Evolutionary conservation across 2,888 invertebrate species (phyloP).

Genomic region (Drepanosiphum platanoidis): DNA sequence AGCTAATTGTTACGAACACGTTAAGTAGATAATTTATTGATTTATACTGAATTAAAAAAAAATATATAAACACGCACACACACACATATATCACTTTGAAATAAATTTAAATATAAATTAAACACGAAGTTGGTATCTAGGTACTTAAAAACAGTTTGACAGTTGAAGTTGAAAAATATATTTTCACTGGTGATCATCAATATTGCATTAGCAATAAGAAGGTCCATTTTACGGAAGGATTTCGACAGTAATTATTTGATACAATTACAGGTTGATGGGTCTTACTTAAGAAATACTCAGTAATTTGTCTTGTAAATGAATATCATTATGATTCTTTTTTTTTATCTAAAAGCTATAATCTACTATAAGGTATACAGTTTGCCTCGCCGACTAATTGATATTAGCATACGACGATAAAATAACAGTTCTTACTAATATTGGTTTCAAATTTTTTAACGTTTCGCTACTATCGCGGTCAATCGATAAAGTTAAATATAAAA

Average conservation of each 20-base stretch:
- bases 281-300: not conserved
- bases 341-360: not conserved
- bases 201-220: not conserved
- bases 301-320: not conserved
- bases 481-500: too few relatives aligned
- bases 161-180: not conserved
- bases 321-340: not conserved
- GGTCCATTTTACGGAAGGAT: not conserved
- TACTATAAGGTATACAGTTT: not conserved
- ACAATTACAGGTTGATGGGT: slow-evolving; percentile 4
- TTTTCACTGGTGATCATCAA: not conserved
- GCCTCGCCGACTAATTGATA: not conserved
- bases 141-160: not conserved
- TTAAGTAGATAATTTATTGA: too few relatives aligned
- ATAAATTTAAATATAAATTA: not conserved
- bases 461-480: too few relatives aligned
- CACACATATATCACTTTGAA: not conserved
- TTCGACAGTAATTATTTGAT: not conserved
- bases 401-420: not conserved
- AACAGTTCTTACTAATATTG: too few relatives aligned
- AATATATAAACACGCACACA: too few relatives aligned
- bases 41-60: too few relatives aligned
- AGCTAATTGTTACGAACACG: too few relatives aligned
- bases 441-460: too few relatives aligned
- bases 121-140: not conserved